These are phyloP conservation scores for Drosophila ambigua DNA, from an alignment of 1,140 invertebrate genomes.

Conservation along the genomic window DNA sequence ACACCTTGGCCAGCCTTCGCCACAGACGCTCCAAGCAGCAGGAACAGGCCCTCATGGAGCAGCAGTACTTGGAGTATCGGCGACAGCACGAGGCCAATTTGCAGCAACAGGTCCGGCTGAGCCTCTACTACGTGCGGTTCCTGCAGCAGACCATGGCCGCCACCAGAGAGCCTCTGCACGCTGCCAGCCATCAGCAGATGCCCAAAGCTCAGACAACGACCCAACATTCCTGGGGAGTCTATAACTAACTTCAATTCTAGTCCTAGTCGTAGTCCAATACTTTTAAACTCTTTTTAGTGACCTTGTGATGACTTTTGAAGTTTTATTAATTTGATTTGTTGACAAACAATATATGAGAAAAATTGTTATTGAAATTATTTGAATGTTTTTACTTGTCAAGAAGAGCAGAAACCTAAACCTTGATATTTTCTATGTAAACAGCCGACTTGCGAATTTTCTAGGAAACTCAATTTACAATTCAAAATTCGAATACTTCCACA, in stretches of 20 bases:
- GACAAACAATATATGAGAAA: slow-evolving; percentile 48
- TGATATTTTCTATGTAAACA: neutral
- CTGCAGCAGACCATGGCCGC: slow-evolving; percentile 55
- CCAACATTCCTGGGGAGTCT: slow-evolving; percentile 28
- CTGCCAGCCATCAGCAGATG: slow-evolving; percentile 8
- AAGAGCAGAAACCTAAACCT: too few species aligned
- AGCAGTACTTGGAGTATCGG: slow-evolving; percentile 42
- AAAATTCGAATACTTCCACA: too few species aligned
- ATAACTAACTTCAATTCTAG: neutral
- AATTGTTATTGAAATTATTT: slow-evolving; percentile 26
- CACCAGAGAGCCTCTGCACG: slow-evolving; percentile 17
- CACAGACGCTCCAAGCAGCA: slow-evolving; percentile 55
- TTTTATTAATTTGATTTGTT: slow-evolving; percentile 46
- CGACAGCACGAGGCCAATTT: slow-evolving; percentile 50
- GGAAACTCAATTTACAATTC: too few species aligned
- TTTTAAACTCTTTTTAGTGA: slow-evolving; percentile 4
- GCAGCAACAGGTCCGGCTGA: slow-evolving; percentile 61
- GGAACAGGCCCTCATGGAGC: slow-evolving; percentile 49
- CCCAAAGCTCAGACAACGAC: slow-evolving; percentile 5
- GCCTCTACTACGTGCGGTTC: slow-evolving; percentile 61
- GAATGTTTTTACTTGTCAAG: neutral
- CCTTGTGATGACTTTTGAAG: slow-evolving; percentile 59
- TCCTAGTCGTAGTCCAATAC: neutral
- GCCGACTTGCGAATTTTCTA: neutral
- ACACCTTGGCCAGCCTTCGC: slow-evolving; percentile 54